Evolutionary conservation across 2,888 invertebrate species (phyloP).

Genomic region (Galerucella pusilla): DNA sequence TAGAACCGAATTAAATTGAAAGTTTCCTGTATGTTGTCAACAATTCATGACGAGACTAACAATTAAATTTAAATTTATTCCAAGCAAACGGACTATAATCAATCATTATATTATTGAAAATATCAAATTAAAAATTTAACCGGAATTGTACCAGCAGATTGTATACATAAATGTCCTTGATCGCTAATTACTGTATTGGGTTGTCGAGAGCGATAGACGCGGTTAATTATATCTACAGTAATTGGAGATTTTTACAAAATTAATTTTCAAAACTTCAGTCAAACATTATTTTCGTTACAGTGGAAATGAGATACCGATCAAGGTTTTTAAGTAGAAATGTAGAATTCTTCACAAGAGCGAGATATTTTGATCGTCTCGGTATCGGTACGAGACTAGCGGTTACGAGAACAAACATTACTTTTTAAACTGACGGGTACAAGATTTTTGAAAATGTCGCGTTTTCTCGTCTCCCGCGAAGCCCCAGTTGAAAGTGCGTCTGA

Average conservation of each 20-base stretch:
- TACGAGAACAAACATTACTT: neutral
- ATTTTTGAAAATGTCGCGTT: neutral
- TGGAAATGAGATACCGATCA: too few relatives aligned
- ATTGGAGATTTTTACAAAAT: neutral
- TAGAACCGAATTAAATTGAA: neutral
- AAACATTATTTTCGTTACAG: too few relatives aligned
- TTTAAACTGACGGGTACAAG: too few relatives aligned
- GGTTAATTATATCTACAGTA: constrained; percentile 23
- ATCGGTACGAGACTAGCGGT: neutral
- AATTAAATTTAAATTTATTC: too few relatives aligned
- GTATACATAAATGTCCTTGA: constrained; percentile 39
- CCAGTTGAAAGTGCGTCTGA: neutral
- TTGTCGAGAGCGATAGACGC: constrained; percentile 32
- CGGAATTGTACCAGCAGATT: constrained; percentile 43
- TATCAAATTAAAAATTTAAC: constrained; percentile 38
- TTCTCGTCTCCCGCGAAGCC: constrained; percentile 14
- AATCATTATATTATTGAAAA: constrained; percentile 37
- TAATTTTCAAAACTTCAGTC: too few relatives aligned
- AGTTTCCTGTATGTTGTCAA: neutral
- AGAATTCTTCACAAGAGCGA: neutral
- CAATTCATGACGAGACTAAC: neutral
- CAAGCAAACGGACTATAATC: constrained; percentile 17
- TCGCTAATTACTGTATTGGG: constrained; percentile 39
- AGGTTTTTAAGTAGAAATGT: too few relatives aligned
- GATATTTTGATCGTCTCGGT: neutral